Conservation (phyloP, 2,888 invertebrate genomes). For the Apeira syringaria region DNA sequence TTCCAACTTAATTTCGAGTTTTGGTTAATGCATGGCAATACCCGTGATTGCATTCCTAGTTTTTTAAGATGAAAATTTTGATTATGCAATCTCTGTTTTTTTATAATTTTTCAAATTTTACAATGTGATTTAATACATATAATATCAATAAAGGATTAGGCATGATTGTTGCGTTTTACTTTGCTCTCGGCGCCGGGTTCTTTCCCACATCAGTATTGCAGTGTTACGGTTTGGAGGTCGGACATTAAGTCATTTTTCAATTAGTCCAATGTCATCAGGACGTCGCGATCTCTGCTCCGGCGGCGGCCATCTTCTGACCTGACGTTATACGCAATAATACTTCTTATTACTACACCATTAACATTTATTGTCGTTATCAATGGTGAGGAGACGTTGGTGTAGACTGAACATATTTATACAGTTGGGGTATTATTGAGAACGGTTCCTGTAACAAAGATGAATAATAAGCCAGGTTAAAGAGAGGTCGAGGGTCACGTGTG, state of each 20-base stretch:
- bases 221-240: constrained; percentile 61
- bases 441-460: constrained; percentile 34
- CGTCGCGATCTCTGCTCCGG: constrained; percentile 59
- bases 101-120: constrained; percentile 37
- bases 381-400: constrained; percentile 31
- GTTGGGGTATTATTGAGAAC: constrained; percentile 41
- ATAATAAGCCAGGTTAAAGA: constrained; percentile 26
- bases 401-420: constrained; percentile 60
- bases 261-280: constrained; percentile 76
- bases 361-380: constrained; percentile 38
- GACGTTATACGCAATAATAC: constrained; percentile 37
- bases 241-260: constrained; percentile 74
- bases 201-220: constrained; percentile 54
- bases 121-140: constrained; percentile 53
- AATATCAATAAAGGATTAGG: constrained; percentile 74
- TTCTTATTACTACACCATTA: constrained; percentile 44
- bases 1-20: constrained; percentile 72
- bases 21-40: constrained; percentile 78
- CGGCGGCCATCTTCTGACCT: constrained; percentile 22
- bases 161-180: constrained; percentile 54
- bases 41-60: constrained; percentile 77
- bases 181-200: constrained; percentile 31
- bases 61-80: constrained; percentile 76
- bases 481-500: constrained; percentile 19
- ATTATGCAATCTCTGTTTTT: constrained; percentile 78